Evolutionary conservation across 2,888 invertebrate species (phyloP), one percentile per base, ranked within the genome.

Genomic region (Tryphoninae sp.): DNA sequence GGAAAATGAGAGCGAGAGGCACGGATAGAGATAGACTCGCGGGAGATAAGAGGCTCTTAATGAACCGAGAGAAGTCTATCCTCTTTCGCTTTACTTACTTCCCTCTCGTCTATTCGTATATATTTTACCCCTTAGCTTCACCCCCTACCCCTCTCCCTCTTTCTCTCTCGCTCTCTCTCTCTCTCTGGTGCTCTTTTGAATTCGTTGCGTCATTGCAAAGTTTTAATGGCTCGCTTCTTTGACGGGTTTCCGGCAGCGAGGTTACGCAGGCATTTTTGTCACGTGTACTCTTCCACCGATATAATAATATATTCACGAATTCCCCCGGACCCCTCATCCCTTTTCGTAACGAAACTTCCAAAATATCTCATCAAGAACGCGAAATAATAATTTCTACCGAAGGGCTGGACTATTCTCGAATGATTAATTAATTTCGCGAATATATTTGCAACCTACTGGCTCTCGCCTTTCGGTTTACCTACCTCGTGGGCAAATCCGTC

Each of bases 31-130:
- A 7, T 64, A 64, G 51, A 58, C 68, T 62, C 62, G 62, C 13
- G 71, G 55, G 62, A 76, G 82, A 81, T 81, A 81, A 81, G 81
- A 81, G 78, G 74, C 74, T 81, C 74, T 78, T 81, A 81, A 81
- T 81, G 81, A 81, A 78, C 81, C 81, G 81, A 78, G 77, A 77
- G 71, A 81, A 65, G 69, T 78, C 67, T 53, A 74, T 75, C 78
- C 71, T 69, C 62, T 78, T 74, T 81, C 51, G 59, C 69, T 74
- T 69, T 74, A 26, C 23, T 53, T 74, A 55, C 40, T 64, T 72
- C 45, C 16, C 33, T 23, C 61, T 16, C 45, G 19, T 58, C 55
- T 40, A 13, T 40, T 59, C 19, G 22, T 19, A 22, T 23, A 59
- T 55, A 72, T 59, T 51, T 65, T 74, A 64, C 64, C 59, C 42